Base-by-base conservation (phyloP, 1,140 invertebrate genomes). In the Drosophila guanche region DNA sequence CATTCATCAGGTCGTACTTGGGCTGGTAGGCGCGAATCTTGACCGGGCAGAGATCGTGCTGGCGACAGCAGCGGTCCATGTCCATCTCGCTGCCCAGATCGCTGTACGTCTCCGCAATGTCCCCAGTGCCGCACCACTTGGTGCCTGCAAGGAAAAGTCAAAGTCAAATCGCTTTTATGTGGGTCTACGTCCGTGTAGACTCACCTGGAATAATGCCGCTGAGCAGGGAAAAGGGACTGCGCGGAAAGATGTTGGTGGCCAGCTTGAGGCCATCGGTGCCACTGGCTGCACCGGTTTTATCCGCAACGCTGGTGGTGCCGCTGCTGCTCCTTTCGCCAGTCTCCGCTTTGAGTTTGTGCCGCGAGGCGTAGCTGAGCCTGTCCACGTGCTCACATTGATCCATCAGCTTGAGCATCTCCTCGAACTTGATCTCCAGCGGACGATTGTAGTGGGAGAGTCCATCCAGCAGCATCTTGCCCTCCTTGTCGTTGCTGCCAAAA, bases 91-190 rank as follows among this genome's bases (percentile, higher is more conserved):
- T 91, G 22, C 97, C 97, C 47, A 97, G 92, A 90, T 97, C 96
- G 90, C 95, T 95, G 91, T 97, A 97, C 76, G 94, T 94, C n/a
- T 93, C 92, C 1, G 97, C 96, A 57, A 97, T 94, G 86, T 97
- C 96, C 1, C 96, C 96, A 0, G 95, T 95, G 2, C 97, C 97
- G 84, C 97, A 97, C 97, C 96, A 97, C 91, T 97, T 97, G 43
- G 96, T 97, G 43, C 96, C 96, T 97, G 29, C 2, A 7, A 33
- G 16, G 16, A 20, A n/a, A n/a, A n/a, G 16, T 20, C 16, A 20
- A 20, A 20, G n/a, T 20, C 16, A 20, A 20, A 1, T 1, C 16
- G 16, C 16, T 20, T 20, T 1, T 20, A 20, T 20, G n/a, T n/a
- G n/a, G n/a, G n/a, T n/a, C n/a, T n/a, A n/a, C n/a, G n/a, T n/a